phyloP scores from a whole-genome alignment of 2,113 vertebrate genomes.

The Arizona elegans region DNA sequence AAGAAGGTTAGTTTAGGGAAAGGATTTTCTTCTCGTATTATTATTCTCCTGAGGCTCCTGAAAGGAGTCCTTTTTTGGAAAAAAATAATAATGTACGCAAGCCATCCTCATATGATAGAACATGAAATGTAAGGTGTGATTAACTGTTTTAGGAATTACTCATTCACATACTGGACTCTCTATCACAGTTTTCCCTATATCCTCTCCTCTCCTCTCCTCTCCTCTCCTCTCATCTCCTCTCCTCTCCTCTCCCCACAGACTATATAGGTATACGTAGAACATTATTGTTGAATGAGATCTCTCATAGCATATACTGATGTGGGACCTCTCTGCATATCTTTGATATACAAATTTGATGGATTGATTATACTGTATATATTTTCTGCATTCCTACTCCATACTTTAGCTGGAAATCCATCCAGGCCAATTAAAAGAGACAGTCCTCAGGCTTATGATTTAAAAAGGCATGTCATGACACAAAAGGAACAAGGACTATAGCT shows the following conservation, averaged over 20 bases:
- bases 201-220: not conserved
- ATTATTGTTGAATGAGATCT: not conserved
- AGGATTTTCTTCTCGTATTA: not conserved
- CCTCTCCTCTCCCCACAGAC: not conserved
- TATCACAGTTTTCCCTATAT: not conserved
- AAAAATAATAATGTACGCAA: constrained; percentile 12
- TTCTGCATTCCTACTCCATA: not conserved
- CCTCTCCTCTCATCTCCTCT: not conserved
- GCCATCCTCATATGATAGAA: not conserved
- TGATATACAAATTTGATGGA: not conserved
- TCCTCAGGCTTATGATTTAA: not conserved
- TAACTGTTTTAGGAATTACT: not conserved
- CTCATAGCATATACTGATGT: not conserved
- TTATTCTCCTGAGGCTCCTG: not conserved
- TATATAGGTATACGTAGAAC: not conserved
- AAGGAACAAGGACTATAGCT: not conserved
- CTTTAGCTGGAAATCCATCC: not conserved
- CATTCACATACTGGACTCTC: not conserved
- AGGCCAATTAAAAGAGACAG: not conserved
- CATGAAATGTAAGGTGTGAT: constrained; percentile 2
- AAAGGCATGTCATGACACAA: not conserved
- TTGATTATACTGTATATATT: not conserved
- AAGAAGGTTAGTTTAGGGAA: not conserved
- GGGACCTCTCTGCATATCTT: not conserved
- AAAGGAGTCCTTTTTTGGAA: not conserved